Percentiles rank a stretch among this genome's conserved stretches.
Evolutionary conservation across 1,140 invertebrate genomes (phyloP).

Genomic region (Heterodera carotae): DNA sequence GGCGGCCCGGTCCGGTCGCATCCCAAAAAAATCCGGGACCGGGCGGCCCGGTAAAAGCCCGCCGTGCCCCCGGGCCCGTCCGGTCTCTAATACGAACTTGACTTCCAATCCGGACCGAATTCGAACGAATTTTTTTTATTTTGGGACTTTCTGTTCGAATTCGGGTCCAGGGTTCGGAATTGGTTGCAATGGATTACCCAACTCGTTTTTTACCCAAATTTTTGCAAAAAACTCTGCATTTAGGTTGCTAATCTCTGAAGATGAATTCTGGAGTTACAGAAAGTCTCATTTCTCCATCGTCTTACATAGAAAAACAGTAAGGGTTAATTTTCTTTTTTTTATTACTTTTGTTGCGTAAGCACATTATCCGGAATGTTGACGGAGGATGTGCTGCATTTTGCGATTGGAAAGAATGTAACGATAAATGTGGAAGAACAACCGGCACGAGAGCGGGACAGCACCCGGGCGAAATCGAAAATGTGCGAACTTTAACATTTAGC

Average conservation of each 20-base stretch:
- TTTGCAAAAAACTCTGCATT: no score
- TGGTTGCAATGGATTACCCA: no score
- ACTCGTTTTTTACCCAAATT: no score
- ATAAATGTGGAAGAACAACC: conserved; percentile 32
- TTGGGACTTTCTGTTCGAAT: no score
- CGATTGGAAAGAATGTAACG: conserved; percentile 35
- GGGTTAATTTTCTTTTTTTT: not conserved
- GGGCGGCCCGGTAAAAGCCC: no score
- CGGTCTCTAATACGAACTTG: no score
- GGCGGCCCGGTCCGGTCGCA: no score
- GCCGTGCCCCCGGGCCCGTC: no score
- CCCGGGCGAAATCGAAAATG: conserved; percentile 28
- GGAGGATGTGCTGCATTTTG: conserved; percentile 37
- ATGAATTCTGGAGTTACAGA: not conserved
- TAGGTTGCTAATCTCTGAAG: not conserved
- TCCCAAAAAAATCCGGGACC: no score
- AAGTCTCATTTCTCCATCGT: conserved; percentile 27
- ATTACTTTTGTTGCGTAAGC: not conserved
- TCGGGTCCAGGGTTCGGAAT: no score
- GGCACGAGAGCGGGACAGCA: conserved; percentile 34
- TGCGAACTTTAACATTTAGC: not conserved
- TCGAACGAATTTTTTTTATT: no score
- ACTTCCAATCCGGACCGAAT: no score
- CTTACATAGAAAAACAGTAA: conserved; percentile 36
- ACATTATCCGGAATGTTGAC: not conserved